Base-by-base conservation (phyloP, 2,113 vertebrate genomes). In the Dunckerocampus dactyliophorus region DNA sequence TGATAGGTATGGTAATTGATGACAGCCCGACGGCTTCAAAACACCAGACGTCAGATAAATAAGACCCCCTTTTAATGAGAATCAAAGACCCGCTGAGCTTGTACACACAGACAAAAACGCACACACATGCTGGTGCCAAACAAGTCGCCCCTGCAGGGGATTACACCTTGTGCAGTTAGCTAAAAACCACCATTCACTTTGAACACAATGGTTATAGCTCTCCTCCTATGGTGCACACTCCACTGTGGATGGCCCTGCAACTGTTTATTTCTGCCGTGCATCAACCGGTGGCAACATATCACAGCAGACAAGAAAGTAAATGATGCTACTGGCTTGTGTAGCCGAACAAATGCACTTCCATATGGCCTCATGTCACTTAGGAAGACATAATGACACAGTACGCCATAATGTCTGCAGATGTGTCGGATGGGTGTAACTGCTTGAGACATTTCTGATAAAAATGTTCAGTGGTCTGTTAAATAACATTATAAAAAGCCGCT, bases 11-110 rank as follows among this genome's bases (percentile, higher is more conserved):
- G 82, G 75, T 86, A 88, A 87, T 86, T 76, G 73, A 82, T 82
- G 75, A 70, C 72, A 85, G 72, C 76, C 71, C 70, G 70, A 80
- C 75, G 78, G 75, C 76, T 74, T 77, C 75, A 69, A 62, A 54
- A 54, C 39, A 43, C 39, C 39, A 43, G 39, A 12, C 39, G 3
- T 12, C 11, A 14, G 76, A 88, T 84, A 82, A 87, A 87, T 85
- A 85, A 82, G 80, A 76, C 39, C 39, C 77, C 67, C 61, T 81
- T 79, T 82, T 87, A 88, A 89, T 88, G 83, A 86, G 81, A 82
- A 75, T 80, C 79, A 71, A 69, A 81, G 74, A 81, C 80, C 65
- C 12, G 68, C 71, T 82, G 75, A 81, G 82, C 74, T 78, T 71
- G 70, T 58, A 75, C 53, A 75, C 64, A 55, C 34, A 19, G 17